phyloP scores from a whole-genome alignment of 1,140 invertebrate genomes.

The Trypoxylus dichotomus region DNA sequence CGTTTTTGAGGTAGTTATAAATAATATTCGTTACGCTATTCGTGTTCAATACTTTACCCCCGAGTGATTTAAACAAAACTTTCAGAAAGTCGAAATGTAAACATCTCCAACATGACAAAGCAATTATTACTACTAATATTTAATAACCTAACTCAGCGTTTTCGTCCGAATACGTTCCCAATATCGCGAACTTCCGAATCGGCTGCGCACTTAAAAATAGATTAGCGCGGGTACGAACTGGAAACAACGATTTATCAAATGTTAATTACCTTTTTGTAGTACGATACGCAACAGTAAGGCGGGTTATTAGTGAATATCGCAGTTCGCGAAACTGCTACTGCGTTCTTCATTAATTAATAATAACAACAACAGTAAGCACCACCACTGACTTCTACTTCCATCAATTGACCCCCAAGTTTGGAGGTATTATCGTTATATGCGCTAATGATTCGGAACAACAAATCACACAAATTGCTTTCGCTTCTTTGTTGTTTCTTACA shows the following conservation, averaged over 20 bases:
- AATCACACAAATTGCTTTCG: background rate
- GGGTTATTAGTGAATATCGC: background rate
- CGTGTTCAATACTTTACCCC: background rate
- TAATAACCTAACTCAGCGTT: background rate
- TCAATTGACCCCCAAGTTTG: background rate
- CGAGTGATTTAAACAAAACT: background rate
- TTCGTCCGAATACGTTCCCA: background rate
- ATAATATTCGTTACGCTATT: slow-evolving; percentile 5
- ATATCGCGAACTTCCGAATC: background rate
- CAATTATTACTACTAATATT: background rate
- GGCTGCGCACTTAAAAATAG: background rate
- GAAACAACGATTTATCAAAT: slow-evolving; percentile 3
- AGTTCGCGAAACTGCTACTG: background rate
- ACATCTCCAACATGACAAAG: background rate
- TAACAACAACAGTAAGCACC: background rate
- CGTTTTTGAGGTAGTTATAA: background rate
- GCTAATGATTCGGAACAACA: background rate
- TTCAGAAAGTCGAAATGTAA: background rate
- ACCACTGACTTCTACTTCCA: background rate
- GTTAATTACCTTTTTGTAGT: background rate
- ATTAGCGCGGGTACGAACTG: background rate
- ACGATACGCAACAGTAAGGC: background rate
- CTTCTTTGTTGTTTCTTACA: background rate
- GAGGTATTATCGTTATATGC: background rate
- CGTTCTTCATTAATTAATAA: slow-evolving; percentile 5